These are phyloP conservation scores for Kuschelorhynchus macadamiae DNA, from an alignment of 2,888 invertebrate genomes.

Conservation along the genomic window DNA sequence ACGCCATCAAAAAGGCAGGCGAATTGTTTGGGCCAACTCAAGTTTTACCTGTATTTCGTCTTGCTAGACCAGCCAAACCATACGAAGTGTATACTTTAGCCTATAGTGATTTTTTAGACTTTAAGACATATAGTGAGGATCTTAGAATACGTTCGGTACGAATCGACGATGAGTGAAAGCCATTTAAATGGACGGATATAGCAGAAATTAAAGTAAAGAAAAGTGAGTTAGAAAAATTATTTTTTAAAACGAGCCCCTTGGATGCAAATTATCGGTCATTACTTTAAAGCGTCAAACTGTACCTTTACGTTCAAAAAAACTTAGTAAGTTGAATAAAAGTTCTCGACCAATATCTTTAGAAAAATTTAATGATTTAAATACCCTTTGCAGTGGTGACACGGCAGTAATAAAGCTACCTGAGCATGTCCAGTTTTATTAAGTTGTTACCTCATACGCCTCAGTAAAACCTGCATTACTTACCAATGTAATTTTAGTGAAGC, in stretches of 20 bases:
- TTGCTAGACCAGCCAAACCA: conserved; percentile 25
- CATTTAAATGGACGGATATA: conserved; percentile 22
- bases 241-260: conserved; percentile 18
- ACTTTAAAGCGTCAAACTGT: background rate
- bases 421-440: background rate
- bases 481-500: no score
- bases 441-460: background rate
- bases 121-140: conserved; percentile 17
- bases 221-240: conserved; percentile 11
- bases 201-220: conserved; percentile 21
- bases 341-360: background rate
- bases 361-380: conserved; percentile 3
- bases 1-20: conserved; percentile 30
- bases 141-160: conserved; percentile 10
- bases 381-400: background rate
- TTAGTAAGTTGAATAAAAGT: background rate
- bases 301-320: background rate
- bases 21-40: conserved; percentile 21
- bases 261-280: conserved; percentile 19
- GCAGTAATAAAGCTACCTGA: conserved; percentile 2
- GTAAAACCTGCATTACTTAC: no score
- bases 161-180: conserved; percentile 13
- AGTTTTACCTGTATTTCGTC: conserved; percentile 19
- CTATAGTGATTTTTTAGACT: conserved; percentile 17
- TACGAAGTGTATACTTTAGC: conserved; percentile 15